Conservation (phyloP, 2,888 invertebrate species). For the Megalurothrips usitatus region DNA sequence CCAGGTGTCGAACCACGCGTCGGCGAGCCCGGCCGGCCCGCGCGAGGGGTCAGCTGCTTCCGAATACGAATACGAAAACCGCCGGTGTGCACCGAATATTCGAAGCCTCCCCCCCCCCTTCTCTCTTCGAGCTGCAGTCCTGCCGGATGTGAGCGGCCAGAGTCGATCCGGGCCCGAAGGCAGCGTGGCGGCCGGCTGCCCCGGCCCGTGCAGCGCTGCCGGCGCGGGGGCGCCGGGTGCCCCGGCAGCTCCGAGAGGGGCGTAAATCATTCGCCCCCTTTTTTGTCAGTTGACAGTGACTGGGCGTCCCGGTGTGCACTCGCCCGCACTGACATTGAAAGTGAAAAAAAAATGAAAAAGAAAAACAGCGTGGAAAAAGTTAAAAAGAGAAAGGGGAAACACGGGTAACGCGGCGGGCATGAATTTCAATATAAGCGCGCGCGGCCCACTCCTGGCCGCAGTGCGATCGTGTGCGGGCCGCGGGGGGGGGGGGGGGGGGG, state of each 20-base stretch:
- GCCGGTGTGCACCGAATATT: no score
- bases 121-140: neutral
- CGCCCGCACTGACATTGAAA: neutral
- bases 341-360: neutral
- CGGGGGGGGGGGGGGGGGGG: neutral
- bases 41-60: no score
- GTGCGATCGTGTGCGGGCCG: no score
- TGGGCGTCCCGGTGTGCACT: neutral
- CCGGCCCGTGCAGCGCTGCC: no score
- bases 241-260: neutral
- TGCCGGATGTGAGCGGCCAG: neutral
- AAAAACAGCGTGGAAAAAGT: neutral
- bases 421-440: neutral
- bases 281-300: neutral
- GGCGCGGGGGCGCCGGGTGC: neutral
- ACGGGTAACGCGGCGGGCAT: neutral
- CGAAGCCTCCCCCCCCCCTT: neutral
- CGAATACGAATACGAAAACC: no score
- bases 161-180: neutral
- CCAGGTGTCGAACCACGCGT: no score
- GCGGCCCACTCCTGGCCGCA: no score
- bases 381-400: no score
- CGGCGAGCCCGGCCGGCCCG: no score
- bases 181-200: neutral
- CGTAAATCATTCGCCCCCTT: constrained; percentile 3